Conservation (phyloP, 2,797 vertebrate genomes). For the Chrosomus eos region DNA sequence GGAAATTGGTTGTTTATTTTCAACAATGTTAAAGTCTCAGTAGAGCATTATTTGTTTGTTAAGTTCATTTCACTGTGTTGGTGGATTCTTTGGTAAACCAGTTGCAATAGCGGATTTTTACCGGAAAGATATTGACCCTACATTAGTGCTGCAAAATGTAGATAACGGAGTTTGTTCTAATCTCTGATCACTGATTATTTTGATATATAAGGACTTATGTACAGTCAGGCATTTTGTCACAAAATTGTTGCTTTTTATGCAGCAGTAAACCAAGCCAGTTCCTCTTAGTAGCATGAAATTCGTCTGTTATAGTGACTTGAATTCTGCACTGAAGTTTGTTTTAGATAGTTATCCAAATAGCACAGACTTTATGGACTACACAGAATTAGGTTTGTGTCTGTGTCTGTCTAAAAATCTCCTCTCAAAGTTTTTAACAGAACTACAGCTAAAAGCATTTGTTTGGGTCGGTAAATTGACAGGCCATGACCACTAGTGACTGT, state of each 20-base stretch:
- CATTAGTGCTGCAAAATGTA: not conserved
- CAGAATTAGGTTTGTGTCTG: not conserved
- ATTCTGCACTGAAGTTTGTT: not conserved
- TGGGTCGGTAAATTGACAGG: conserved; percentile 12
- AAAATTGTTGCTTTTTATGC: not conserved
- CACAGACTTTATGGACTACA: not conserved
- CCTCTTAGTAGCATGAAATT: no score
- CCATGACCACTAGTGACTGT: conserved; percentile 13
- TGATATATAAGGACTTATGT: no score
- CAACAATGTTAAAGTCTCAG: not conserved
- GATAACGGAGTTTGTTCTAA: not conserved
- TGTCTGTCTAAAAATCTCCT: not conserved
- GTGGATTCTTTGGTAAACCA: not conserved
- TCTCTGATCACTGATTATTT: no score
- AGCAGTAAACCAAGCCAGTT: no score
- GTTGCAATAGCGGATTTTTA: not conserved
- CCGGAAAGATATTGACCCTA: not conserved
- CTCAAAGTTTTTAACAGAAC: not conserved
- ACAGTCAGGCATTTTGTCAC: not conserved
- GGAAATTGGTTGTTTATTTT: not conserved
- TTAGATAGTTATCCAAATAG: not conserved
- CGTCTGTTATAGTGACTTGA: not conserved
- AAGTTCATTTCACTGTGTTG: not conserved
- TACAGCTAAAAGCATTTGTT: conserved; percentile 33
- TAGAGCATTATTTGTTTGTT: not conserved